Percentiles rank a stretch among this genome's conserved stretches.
Conservation (phyloP, 2,113 vertebrate species). For the Electrona antarctica region DNA sequence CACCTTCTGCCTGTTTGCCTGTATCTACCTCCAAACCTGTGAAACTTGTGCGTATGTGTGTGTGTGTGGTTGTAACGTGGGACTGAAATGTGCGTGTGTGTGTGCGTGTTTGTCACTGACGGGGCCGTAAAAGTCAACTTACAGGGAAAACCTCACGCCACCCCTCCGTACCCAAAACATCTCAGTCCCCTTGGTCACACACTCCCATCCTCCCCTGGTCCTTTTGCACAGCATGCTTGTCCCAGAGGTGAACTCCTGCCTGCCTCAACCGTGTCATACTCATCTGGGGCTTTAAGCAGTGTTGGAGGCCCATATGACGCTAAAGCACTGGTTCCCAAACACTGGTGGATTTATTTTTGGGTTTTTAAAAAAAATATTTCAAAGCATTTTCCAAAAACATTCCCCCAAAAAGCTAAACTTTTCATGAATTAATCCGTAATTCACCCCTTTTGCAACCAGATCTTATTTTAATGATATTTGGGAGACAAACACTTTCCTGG, state of each 20-base stretch:
- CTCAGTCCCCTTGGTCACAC: conserved; percentile 65
- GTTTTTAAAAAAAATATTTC: too few relatives aligned
- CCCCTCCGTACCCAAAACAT: conserved; percentile 58
- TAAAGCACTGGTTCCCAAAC: too few relatives aligned
- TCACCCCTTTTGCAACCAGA: too few relatives aligned
- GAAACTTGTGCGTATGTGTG: conserved; percentile 66
- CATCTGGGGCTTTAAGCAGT: conserved; percentile 74
- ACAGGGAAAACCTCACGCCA: conserved; percentile 77
- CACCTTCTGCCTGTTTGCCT: conserved; percentile 77
- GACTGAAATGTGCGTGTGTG: conserved; percentile 54
- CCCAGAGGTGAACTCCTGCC: conserved; percentile 70
- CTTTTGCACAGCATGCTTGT: conserved; percentile 75
- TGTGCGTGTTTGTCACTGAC: conserved; percentile 68
- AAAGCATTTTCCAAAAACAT: too few relatives aligned
- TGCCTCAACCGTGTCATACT: conserved; percentile 62
- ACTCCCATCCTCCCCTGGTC: conserved; percentile 64
- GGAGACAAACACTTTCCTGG: too few relatives aligned
- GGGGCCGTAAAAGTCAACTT: conserved; percentile 75
- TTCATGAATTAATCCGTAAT: too few relatives aligned
- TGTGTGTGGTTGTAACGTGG: conserved; percentile 52
- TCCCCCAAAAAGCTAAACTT: too few relatives aligned
- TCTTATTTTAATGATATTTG: too few relatives aligned
- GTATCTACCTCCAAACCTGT: conserved; percentile 78
- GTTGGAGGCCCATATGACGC: conserved; percentile 52
- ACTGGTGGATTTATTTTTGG: too few relatives aligned